Evolutionary conservation across 2,797 vertebrate genomes (phyloP).

Genomic region (Centropyge bicolor): DNA sequence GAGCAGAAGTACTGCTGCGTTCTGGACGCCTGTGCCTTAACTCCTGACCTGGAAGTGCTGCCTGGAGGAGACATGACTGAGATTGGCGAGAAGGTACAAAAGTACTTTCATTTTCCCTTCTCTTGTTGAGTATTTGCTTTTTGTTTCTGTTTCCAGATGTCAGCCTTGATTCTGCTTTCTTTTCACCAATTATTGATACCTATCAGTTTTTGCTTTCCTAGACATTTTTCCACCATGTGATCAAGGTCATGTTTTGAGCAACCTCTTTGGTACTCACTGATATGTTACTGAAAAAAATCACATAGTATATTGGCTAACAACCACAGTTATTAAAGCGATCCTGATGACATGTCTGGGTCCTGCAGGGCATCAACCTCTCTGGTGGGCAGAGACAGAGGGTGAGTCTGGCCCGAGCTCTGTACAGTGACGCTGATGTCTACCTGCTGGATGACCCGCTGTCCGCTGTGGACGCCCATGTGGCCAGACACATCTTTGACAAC

Average conservation of each 20-base stretch:
- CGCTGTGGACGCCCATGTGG: conserved; percentile 95
- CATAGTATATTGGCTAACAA: background rate
- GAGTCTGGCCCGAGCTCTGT: conserved; percentile 94
- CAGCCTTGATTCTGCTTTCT: conserved; percentile 19
- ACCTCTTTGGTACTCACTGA: background rate
- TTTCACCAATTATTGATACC: background rate
- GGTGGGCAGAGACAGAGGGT: conserved; percentile 97
- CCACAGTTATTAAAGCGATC: background rate
- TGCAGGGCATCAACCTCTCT: conserved; percentile 96
- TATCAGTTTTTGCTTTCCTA: background rate
- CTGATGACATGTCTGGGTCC: background rate
- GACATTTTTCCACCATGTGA: background rate
- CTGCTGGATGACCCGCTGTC: conserved; percentile 96
- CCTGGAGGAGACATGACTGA: conserved; percentile 96
- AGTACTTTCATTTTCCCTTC: background rate
- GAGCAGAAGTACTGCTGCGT: conserved; percentile 89
- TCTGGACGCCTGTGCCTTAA: conserved; percentile 93
- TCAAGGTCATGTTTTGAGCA: background rate
- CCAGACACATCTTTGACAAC: conserved; percentile 97
- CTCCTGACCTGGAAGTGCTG: conserved; percentile 93
- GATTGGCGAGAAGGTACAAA: conserved; percentile 95
- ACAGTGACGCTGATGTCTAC: conserved; percentile 91
- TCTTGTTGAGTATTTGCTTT: background rate
- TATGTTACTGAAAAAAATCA: background rate
- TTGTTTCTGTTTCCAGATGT: background rate